Evolutionary conservation across 1,140 invertebrate genomes (phyloP), one percentile per base, ranked within the genome.

Genomic region (Diachasmimorpha longicaudata): DNA sequence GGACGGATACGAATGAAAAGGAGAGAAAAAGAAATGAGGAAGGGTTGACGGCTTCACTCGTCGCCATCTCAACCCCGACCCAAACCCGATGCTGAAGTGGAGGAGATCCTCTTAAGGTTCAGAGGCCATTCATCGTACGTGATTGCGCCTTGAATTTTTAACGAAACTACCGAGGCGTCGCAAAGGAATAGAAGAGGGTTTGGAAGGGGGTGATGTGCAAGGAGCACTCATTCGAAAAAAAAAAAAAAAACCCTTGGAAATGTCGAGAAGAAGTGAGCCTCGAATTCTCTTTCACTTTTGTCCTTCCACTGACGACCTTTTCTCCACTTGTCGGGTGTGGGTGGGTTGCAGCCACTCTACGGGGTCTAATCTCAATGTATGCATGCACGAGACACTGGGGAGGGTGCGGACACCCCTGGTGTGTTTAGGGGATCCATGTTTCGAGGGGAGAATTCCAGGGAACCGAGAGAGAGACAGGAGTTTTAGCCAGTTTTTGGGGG

Each of bases 111-210:
- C 48, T 63, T 23, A 63, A 63, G 58, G 23, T 63, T 63, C 58
- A 63, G 23, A 63, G 14, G 58, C 58, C 72, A 79, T 79, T 81
- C 76, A 78, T 21, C 66, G 52, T 74, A 70, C 75, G 76, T 81
- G 79, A 81, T 81, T 81, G 79, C 79, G 19, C 48, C 67, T 31
- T 81, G 75, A 77, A 79, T 81, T 77, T 79, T 81, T 79, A 66
- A 39, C 19, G 37, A 16, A 67, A 52, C 46, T 55, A 71, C 31
- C 42, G 67, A 39, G 25, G 72, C 25, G 52, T 66, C 16, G 31
- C 25, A 48, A 31, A 21, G 23, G 14, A 21, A 44, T n/a, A 39
- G 16, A 42, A 31, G 13, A 19, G 16, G 16, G 31, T 31, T 31
- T 31, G 31, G 31, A 31, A 6, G 31, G 31, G 48, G 16, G n/a